Percentiles rank a stretch among this genome's conserved stretches.
Conservation (phyloP, 2,113 vertebrate species). For the Rhinolophus ferrumequinum region DNA sequence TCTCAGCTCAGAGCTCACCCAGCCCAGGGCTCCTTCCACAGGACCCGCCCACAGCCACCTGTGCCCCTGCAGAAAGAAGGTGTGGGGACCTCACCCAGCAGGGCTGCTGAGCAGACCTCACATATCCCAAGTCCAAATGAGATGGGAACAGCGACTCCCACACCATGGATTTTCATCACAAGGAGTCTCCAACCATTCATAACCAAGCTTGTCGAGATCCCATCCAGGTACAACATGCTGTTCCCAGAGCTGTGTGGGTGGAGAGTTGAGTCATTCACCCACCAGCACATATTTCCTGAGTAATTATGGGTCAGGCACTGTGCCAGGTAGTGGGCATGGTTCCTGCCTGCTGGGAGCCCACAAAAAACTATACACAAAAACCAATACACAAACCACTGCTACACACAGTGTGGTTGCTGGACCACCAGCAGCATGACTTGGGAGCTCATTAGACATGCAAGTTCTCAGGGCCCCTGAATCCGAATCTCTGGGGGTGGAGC, state of each 20-base stretch:
- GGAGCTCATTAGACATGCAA: not conserved
- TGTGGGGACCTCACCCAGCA: not conserved
- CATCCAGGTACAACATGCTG: not conserved
- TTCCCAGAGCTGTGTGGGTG: not conserved
- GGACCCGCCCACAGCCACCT: not conserved
- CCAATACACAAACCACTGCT: not conserved
- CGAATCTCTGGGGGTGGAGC: not conserved
- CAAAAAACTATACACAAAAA: not conserved
- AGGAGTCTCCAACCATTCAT: not conserved
- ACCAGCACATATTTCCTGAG: not conserved
- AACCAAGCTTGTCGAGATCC: not conserved
- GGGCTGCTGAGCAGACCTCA: not conserved
- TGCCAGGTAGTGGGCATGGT: slow-evolving; percentile 24
- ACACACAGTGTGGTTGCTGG: not conserved
- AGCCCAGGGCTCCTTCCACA: not conserved
- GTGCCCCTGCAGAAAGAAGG: not conserved
- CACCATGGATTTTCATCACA: not conserved
- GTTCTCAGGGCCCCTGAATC: not conserved
- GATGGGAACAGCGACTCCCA: not conserved
- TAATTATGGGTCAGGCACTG: not conserved
- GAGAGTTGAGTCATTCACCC: not conserved
- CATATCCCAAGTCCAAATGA: not conserved
- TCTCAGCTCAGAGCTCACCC: not conserved
- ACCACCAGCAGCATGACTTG: not conserved
- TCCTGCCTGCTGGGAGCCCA: slow-evolving; percentile 27